A percentile compares a stretch with the other conserved stretches of the same genome.
These are phyloP conservation scores for Chelon auratus DNA, from an alignment of 2,797 vertebrate species.

Conservation along the genomic window DNA sequence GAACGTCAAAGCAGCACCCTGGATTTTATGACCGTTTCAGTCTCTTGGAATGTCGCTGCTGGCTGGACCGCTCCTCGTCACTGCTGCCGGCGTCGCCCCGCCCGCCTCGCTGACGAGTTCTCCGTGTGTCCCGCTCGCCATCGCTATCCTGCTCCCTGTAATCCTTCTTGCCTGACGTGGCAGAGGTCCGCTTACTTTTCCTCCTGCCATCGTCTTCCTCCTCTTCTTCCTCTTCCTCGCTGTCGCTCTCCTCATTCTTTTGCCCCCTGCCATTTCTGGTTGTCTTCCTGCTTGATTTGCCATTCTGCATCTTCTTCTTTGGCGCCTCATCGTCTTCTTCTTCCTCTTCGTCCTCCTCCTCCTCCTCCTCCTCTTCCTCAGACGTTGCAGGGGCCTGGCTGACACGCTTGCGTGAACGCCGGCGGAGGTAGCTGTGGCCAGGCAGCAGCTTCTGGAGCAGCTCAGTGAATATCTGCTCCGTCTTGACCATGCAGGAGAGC, in stretches of 20 bases:
- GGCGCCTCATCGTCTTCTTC: constrained; percentile 73
- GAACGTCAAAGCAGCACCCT: constrained; percentile 56
- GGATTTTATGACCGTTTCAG: constrained; percentile 82
- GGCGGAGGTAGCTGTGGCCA: constrained; percentile 89
- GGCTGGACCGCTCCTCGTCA: constrained; percentile 74
- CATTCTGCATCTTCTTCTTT: constrained; percentile 78
- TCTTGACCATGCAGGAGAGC: constrained; percentile 91
- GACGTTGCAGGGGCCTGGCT: constrained; percentile 59
- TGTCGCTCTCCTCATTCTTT: constrained; percentile 56
- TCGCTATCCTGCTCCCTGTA: constrained; percentile 88
- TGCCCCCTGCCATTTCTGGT: constrained; percentile 25
- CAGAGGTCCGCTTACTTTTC: constrained; percentile 80
- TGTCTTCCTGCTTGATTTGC: constrained; percentile 64
- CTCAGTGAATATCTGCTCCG: constrained; percentile 91
- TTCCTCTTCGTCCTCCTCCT: constrained; percentile 69
- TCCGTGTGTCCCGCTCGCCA: constrained; percentile 87
- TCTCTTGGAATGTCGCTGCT: constrained; percentile 88
- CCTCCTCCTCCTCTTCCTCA: constrained; percentile 56
- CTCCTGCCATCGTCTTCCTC: constrained; percentile 66
- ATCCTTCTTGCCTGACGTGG: constrained; percentile 73
- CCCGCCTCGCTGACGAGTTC: constrained; percentile 72
- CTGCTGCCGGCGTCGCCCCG: constrained; percentile 63
- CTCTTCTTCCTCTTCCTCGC: constrained; percentile 41
- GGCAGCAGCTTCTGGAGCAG: constrained; percentile 94
- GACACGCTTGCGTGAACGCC: constrained; percentile 79